Evolutionary conservation across 2,797 vertebrate genomes (phyloP).

Genomic region (Gymnothorax javanicus): DNA sequence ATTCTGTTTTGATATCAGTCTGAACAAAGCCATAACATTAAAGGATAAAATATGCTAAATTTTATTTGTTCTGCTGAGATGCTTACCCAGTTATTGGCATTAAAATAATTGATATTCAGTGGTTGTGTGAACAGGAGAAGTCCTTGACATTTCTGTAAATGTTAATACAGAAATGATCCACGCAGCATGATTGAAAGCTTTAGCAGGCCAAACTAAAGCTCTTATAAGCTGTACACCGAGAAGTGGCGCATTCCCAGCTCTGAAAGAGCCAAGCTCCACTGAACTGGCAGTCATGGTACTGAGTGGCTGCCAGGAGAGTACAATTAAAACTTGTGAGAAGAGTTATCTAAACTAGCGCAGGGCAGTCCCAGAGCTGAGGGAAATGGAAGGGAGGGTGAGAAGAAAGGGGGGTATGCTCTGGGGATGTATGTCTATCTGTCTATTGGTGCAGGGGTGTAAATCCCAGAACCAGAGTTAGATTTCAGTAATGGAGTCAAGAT

Average conservation of each 20-base stretch:
- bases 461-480: background rate
- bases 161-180: background rate
- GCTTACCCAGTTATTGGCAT: background rate
- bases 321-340: constrained; percentile 23
- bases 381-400: background rate
- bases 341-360: background rate
- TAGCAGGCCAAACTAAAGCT: constrained; percentile 30
- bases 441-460: background rate
- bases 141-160: background rate
- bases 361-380: background rate
- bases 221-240: background rate
- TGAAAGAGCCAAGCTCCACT: background rate
- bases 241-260: constrained; percentile 25
- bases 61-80: too few species aligned
- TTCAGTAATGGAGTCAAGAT: background rate
- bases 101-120: background rate
- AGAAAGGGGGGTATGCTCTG: background rate
- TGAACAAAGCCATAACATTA: background rate
- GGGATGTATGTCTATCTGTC: background rate
- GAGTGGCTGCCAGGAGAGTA: constrained; percentile 15
- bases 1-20: background rate
- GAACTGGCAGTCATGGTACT: background rate
- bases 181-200: background rate
- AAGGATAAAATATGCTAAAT: too few species aligned
- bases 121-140: background rate